Base-by-base conservation (phyloP, 2,797 vertebrate species). In the Streptopelia turtur region DNA sequence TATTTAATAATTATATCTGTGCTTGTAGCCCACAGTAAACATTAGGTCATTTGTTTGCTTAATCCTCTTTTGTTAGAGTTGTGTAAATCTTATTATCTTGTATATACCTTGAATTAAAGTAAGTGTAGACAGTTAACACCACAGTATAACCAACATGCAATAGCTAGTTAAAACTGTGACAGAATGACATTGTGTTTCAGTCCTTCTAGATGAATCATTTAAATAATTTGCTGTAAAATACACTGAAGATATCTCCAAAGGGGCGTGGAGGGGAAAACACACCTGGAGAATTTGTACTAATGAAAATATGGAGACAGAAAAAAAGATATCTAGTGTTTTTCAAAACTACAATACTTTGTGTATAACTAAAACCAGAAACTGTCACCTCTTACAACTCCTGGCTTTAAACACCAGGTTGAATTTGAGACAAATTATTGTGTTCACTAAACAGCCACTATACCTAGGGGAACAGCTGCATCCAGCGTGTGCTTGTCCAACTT, bases 401-500 rank as follows among this genome's bases (percentile, higher is more conserved):
- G 13, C 47, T 84, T 70, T 68, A 90, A 83, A 37, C 21, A 17
- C 23, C 53, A 68, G 59, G 76, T 11, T 83, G 49, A 47, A 75
- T 76, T 76, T 69, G 49, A 87, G 47, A 88, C 47, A 94, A 60
- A 91, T 50, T 1, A 69, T 55, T 60, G 12, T n/a, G 31, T n/a
- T 56, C 37, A 89, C 71, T 57, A 86, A 84, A 43, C 45, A 77
- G 72, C 83, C 55, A 52, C 53, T 88, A 31, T 31, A 52, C 43
- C n/a, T 31, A 71, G 45, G 43, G 75, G 89, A 93, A 47, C 0
- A 2, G 90, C 79, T 95, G 53, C n/a, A 93, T 92, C 83, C 55
- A 74, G 61, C 60, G 59, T 63, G 45, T 52, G 79, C 77, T 95
- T 94, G 72, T 90, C 66, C 93, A 94, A 87, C 57, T 92, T 96